phyloP scores from a whole-genome alignment of 1,140 invertebrate genomes.

The Macrotrachela quadricornifera region DNA sequence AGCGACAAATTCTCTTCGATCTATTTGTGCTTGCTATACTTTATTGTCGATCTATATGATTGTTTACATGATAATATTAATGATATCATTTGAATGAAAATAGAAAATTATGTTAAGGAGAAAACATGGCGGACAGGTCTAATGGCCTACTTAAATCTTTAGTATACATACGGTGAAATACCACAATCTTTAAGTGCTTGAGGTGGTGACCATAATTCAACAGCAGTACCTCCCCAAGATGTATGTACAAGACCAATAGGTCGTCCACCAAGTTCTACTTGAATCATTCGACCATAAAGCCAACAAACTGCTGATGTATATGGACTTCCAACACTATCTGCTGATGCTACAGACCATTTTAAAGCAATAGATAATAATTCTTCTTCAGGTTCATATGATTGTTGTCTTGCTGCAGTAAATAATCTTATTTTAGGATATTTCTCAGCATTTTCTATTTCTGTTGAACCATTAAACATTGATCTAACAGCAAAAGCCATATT shows the following conservation, averaged over 20 bases:
- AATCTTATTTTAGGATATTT: neutral
- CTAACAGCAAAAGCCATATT: too few relatives aligned
- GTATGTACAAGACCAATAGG: conserved; percentile 20
- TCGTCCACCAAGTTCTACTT: conserved; percentile 11
- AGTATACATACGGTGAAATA: neutral
- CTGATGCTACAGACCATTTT: neutral
- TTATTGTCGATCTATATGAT: too few relatives aligned
- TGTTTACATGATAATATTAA: too few relatives aligned
- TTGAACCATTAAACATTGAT: neutral
- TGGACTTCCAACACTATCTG: neutral
- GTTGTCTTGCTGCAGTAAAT: neutral
- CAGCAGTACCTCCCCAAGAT: conserved; percentile 19
- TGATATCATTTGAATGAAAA: too few relatives aligned
- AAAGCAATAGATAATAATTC: neutral
- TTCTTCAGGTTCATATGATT: neutral
- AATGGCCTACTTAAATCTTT: neutral
- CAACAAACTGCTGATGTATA: conserved; percentile 24
- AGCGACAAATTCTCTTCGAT: too few relatives aligned
- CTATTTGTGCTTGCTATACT: too few relatives aligned
- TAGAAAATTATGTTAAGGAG: too few relatives aligned
- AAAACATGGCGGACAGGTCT: neutral
- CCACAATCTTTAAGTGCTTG: conserved; percentile 16
- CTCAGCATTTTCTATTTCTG: neutral
- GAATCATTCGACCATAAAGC: conserved; percentile 18
- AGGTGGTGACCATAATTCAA: conserved; percentile 20